Base-by-base conservation (phyloP, 2,797 vertebrate genomes). In the Anableps anableps region DNA sequence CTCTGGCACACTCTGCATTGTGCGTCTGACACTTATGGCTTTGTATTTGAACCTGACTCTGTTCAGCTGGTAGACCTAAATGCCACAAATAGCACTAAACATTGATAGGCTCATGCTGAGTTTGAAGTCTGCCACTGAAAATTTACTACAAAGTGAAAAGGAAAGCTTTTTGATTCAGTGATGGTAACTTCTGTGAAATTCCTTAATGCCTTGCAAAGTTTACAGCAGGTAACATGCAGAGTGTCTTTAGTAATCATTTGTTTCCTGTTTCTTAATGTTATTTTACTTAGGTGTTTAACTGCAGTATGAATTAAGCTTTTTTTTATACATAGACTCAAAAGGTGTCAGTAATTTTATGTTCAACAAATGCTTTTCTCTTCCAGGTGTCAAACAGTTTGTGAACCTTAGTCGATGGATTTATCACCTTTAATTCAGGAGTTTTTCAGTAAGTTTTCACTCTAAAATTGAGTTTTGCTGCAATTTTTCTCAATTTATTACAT, bases 361-460 rank as follows among this genome's bases (percentile, higher is more conserved):
- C 72, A 64, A 82, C 71, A 26, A 11, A 29, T 75, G 48, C 62
- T 78, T 81, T 86, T 88, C 82, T 88, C 85, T 91, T 94, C 71
- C 88, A 95, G 94, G 94, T 94, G 90, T 93, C 86, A 83, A 75
- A 88, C 89, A 90, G 81, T 83, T 90, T 90, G 83, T 89, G 93
- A 94, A 85, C 79, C 85, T 86, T 93, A 91, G 94, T 95, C 93
- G 85, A 96, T 95, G 95, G 94, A 96, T 95, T 95, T 95, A 89
- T 93, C 92, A 94, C 94, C 87, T 86, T 91, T 92, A 92, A 93
- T 79, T 90, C 92, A 94, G 91, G 88, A 88, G 86, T 83, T 91
- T 94, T 94, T 95, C 86, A 94, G 94, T 96, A 95, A 96, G 95
- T 95, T 77, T 81, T 66, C 74, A 41, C 66, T 88, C 34, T 74